Conservation (phyloP, 2,797 vertebrate genomes). For the Ambastaia sidthimunki region DNA sequence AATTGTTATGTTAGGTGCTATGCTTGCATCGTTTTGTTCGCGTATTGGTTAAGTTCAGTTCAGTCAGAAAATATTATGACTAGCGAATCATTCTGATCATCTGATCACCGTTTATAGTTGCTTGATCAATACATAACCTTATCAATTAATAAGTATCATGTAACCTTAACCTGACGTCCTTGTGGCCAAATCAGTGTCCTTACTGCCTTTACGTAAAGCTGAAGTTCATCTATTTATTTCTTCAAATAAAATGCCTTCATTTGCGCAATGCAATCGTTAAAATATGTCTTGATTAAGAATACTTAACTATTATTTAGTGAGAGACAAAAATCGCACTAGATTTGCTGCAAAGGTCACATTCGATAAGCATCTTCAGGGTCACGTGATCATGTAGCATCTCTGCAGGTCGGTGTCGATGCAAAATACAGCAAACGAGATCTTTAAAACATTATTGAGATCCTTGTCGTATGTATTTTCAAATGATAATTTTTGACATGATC, state of each 20-base stretch:
- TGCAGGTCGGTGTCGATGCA: background rate
- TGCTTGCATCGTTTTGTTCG: background rate
- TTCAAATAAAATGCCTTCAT: background rate
- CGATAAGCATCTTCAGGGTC: constrained; percentile 18
- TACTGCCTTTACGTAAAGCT: background rate
- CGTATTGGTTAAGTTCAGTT: background rate
- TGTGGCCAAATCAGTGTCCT: background rate
- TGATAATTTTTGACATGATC: no score
- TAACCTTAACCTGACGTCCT: background rate
- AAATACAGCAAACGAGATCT: background rate
- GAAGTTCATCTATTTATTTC: background rate
- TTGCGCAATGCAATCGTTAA: background rate
- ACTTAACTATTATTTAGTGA: no score
- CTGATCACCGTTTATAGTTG: background rate
- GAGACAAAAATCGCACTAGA: background rate
- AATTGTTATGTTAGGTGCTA: background rate
- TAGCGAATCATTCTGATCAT: background rate
- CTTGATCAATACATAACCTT: background rate
- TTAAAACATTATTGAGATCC: background rate
- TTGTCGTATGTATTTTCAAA: background rate
- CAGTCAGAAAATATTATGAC: background rate
- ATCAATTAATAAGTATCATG: background rate
- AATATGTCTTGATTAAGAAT: background rate
- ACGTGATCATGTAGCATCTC: constrained; percentile 32
- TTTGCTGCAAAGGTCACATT: constrained; percentile 36